Percentiles rank a stretch among this genome's conserved stretches.
phyloP scores from a whole-genome alignment of 2,797 vertebrate species.

The Chaetodon trifasciatus region DNA sequence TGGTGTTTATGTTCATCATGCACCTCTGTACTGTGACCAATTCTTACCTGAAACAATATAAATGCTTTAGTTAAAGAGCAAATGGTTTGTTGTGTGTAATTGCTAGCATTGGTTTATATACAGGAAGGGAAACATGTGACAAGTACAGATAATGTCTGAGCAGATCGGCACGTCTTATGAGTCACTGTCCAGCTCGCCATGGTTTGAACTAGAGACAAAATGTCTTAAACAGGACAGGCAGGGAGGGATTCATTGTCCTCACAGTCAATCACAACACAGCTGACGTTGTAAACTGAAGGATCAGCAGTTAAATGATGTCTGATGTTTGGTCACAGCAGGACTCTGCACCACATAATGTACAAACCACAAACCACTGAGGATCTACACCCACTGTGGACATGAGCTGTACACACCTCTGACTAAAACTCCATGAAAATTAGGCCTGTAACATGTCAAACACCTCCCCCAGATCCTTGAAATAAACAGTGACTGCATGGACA shows the following conservation, averaged over 20 bases:
- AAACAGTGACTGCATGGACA: not conserved
- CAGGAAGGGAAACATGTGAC: not conserved
- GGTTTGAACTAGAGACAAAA: not conserved
- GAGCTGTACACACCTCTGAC: not conserved
- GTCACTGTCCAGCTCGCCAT: too few relatives aligned
- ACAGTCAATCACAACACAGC: not conserved
- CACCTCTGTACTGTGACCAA: constrained; percentile 45
- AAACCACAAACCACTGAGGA: not conserved
- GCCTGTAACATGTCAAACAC: not conserved
- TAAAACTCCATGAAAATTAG: not conserved
- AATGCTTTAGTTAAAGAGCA: constrained; percentile 58
- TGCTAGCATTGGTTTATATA: constrained; percentile 54
- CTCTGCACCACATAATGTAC: not conserved
- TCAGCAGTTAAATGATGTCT: not conserved
- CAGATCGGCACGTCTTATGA: not conserved
- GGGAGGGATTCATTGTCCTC: not conserved
- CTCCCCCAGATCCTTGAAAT: constrained; percentile 12
- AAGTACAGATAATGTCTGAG: not conserved
- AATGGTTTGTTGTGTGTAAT: constrained; percentile 38
- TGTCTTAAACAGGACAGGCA: not conserved
- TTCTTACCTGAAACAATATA: constrained; percentile 56
- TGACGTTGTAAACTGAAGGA: too few relatives aligned
- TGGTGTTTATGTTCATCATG: constrained; percentile 5
- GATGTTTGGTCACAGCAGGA: not conserved
- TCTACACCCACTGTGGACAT: not conserved